Percentiles rank a stretch among this genome's conserved stretches.
Conservation (phyloP, 2,113 vertebrate genomes). For the Mobula hypostoma region DNA sequence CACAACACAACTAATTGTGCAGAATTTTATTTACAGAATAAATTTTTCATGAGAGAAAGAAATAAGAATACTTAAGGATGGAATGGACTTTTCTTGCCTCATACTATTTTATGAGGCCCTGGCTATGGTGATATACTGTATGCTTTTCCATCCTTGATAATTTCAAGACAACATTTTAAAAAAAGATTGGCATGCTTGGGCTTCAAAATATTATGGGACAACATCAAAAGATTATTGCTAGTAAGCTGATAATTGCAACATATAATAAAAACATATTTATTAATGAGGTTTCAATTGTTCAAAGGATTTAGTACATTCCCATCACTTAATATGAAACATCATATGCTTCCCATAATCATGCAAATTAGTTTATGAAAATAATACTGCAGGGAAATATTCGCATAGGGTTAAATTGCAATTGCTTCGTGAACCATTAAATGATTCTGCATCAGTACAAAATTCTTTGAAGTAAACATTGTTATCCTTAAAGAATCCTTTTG, state of each 20-base stretch:
- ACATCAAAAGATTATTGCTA: background rate
- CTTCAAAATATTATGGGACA: background rate
- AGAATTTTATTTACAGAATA: background rate
- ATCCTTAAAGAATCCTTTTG: background rate
- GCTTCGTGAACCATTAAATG: background rate
- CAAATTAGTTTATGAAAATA: constrained; percentile 14
- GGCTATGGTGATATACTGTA: background rate
- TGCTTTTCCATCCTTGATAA: background rate
- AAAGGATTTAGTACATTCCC: background rate
- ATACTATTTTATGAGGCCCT: background rate
- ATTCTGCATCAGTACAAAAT: background rate
- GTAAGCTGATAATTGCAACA: background rate
- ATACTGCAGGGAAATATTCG: background rate
- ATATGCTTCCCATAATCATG: background rate
- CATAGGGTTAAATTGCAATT: background rate
- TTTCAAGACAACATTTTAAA: background rate
- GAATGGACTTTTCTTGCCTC: background rate
- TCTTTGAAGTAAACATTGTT: background rate
- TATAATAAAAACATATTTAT: background rate
- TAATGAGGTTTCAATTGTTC: background rate
- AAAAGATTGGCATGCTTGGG: background rate
- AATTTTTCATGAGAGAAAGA: background rate
- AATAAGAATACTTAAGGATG: background rate
- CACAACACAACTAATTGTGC: background rate
- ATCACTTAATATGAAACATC: background rate